Base-by-base conservation (phyloP, 2,113 vertebrate species). In the Oncorhynchus gorbuscha region DNA sequence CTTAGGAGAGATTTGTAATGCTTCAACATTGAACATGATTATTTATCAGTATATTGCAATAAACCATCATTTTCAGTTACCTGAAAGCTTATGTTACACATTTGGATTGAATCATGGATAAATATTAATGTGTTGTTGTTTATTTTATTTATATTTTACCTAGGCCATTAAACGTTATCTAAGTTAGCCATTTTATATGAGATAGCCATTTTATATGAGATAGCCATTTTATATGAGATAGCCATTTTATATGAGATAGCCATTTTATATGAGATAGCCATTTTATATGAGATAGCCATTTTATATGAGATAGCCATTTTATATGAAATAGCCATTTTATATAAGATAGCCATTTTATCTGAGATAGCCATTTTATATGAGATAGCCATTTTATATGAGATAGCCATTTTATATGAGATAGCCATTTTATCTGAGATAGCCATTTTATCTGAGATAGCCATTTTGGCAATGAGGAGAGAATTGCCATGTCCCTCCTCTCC, bases 401-500 rank as follows among this genome's bases (percentile, higher is more conserved):
- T 71, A 70, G 78, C 62, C 78, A 75, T 79, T 73, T 80, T 90
- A 30, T 30, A 30, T 66, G 64, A 66, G 64, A 71, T 71, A 70
- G 78, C 62, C 78, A 75, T 79, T 73, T 80, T 90, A 26, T 26
- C 1, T 66, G 64, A 66, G 64, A 71, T 71, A 70, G 78, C 62
- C 78, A 75, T 79, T 73, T 80, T 90, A 26, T 26, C 0, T 66
- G 64, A 66, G 64, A 71, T 71, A 70, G 78, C 62, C 78, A 75
- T 79, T 73, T 80, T 90, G 88, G 87, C 88, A 90, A 51, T 20
- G 73, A 89, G 72, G 70, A 78, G 71, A 72, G 83, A 86, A 75
- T 81, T 84, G 81, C 86, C 86, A 81, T 65, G 86, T 83, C 76
- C 83, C 76, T 77, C 84, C 76, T 73, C 85, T 84, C 79, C 86